Conservation (phyloP, 30 jellyfish, hydroid and myxozoan species). For the Turritopsis dohrnii region DNA sequence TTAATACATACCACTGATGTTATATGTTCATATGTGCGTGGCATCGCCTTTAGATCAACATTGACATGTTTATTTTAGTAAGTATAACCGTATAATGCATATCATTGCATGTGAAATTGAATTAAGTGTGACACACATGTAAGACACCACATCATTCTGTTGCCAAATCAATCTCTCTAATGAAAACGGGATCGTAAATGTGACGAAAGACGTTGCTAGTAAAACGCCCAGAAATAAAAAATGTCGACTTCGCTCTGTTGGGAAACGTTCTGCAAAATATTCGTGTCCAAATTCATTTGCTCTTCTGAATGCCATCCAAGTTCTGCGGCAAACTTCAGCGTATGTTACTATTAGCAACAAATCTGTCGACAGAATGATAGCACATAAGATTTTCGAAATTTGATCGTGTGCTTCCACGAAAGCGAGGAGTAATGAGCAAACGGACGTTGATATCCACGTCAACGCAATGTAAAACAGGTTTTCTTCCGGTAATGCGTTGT, state of each 20-base stretch:
- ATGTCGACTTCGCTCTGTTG: background rate
- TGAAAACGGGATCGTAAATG: background rate
- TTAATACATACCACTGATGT: too few relatives aligned
- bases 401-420: background rate
- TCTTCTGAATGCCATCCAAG: background rate
- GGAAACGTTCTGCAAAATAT: background rate
- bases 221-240: background rate
- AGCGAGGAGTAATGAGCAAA: background rate
- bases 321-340: constrained; percentile 9
- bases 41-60: too few relatives aligned
- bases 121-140: constrained; percentile 4
- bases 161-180: constrained; percentile 29
- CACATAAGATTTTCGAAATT: constrained; percentile 2
- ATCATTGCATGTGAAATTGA: constrained; percentile 13
- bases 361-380: background rate
- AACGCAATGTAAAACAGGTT: background rate
- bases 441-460: constrained; percentile 13
- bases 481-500: constrained; percentile 23
- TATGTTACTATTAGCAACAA: background rate
- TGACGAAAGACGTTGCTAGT: constrained; percentile 13
- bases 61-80: background rate
- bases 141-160: constrained; percentile 15
- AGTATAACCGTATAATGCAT: background rate
- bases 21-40: too few relatives aligned
- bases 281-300: background rate